Conservation (phyloP, 2,113 vertebrate species). For the Oncorhynchus keta region DNA sequence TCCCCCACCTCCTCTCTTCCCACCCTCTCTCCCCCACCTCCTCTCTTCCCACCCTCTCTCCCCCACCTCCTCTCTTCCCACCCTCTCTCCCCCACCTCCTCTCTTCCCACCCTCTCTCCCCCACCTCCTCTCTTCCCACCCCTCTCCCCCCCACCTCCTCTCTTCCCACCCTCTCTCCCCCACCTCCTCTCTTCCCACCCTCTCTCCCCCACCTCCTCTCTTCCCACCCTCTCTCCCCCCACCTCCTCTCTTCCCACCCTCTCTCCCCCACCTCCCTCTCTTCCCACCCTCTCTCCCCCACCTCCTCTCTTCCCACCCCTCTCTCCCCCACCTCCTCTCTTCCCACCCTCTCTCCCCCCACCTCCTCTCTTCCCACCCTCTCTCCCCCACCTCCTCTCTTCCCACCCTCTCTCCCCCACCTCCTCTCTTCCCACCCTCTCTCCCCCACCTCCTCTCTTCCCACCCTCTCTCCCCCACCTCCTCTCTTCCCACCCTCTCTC, state of each 20-base stretch:
- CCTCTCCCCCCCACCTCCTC: no score
- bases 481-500: neutral
- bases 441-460: no score
- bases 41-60: neutral
- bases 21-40: no score
- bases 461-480: fast-evolving
- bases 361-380: neutral
- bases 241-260: neutral
- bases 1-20: neutral
- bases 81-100: no score
- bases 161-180: neutral
- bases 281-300: neutral
- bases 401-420: no score
- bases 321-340: no score
- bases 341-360: neutral
- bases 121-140: neutral
- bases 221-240: neutral
- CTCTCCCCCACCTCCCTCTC: no score
- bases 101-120: neutral
- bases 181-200: neutral
- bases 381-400: no score
- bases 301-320: neutral
- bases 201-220: no score
- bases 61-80: neutral
- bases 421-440: neutral